A percentile compares a stretch with the other conserved stretches of the same genome.
Conservation (phyloP, 2,888 invertebrate genomes). For the Notodonta dromedarius region DNA sequence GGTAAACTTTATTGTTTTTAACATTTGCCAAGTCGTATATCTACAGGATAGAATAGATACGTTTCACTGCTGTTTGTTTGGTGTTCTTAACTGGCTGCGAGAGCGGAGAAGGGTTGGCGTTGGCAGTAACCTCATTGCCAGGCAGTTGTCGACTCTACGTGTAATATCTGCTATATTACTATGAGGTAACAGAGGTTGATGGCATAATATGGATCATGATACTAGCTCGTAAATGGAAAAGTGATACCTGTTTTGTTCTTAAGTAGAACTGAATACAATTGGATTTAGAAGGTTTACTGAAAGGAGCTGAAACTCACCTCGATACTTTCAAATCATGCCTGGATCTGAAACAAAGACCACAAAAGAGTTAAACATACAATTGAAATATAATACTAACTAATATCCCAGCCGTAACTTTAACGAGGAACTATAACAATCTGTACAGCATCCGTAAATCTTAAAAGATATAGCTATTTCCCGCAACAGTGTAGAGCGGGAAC, state of each 20-base stretch:
- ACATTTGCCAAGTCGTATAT: constrained; percentile 5
- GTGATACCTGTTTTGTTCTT: no score
- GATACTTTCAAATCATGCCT: constrained; percentile 42
- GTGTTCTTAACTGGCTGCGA: constrained; percentile 34
- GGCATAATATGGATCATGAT: no score
- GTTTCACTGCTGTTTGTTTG: constrained; percentile 10
- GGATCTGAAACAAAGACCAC: constrained; percentile 34
- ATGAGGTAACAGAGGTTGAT: not conserved
- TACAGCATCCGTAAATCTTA: not conserved
- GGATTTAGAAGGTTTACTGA: not conserved
- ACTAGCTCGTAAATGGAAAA: no score
- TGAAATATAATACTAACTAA: constrained; percentile 1
- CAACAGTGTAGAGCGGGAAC: not conserved
- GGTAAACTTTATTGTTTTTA: no score
- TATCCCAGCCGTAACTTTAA: not conserved
- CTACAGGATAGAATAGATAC: constrained; percentile 10
- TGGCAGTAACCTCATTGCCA: constrained; percentile 58
- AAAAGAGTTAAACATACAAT: not conserved
- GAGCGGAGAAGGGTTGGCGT: constrained; percentile 33
- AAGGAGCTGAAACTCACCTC: constrained; percentile 34
- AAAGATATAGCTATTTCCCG: not conserved
- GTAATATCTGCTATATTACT: not conserved
- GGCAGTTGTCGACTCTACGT: constrained; percentile 10
- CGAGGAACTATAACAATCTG: not conserved
- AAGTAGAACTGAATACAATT: no score